Percentiles rank a stretch among this genome's conserved stretches.
phyloP scores from a whole-genome alignment of 2,113 vertebrate genomes.

The Halichoeres trimaculatus region DNA sequence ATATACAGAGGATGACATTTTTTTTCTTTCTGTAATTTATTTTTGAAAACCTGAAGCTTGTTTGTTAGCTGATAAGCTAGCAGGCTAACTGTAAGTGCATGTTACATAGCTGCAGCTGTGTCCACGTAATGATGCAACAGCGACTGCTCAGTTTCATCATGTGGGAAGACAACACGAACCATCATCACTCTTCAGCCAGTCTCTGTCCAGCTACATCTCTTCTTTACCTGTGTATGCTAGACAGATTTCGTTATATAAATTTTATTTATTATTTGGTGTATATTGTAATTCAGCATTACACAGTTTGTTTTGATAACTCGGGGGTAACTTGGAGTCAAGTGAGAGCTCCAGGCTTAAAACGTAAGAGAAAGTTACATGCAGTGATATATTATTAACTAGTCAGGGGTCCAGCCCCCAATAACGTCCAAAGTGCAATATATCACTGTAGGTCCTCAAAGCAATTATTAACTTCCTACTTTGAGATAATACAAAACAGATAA shows the following conservation, averaged over 20 bases:
- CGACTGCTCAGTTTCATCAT: constrained; percentile 74
- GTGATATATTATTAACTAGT: constrained; percentile 18
- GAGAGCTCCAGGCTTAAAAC: background rate
- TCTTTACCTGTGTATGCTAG: no score
- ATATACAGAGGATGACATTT: no score
- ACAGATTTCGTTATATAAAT: no score
- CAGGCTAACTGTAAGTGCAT: constrained; percentile 6
- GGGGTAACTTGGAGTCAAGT: background rate
- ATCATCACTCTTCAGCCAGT: background rate
- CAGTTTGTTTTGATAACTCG: background rate
- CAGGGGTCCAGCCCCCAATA: background rate
- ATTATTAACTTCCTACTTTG: constrained; percentile 38
- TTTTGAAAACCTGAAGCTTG: background rate
- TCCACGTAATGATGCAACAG: constrained; percentile 78
- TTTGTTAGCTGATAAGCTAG: constrained; percentile 36
- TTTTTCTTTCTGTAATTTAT: background rate
- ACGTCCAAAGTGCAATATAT: constrained; percentile 49
- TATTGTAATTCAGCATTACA: background rate
- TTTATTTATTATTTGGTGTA: background rate
- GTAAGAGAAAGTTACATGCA: background rate
- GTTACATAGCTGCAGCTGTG: constrained; percentile 31
- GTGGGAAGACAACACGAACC: background rate
- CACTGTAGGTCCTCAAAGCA: background rate
- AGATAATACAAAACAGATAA: constrained; percentile 18
- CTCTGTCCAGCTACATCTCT: background rate